Conservation (phyloP, 2,888 invertebrate genomes). For the Callyntrura guangdongensis region DNA sequence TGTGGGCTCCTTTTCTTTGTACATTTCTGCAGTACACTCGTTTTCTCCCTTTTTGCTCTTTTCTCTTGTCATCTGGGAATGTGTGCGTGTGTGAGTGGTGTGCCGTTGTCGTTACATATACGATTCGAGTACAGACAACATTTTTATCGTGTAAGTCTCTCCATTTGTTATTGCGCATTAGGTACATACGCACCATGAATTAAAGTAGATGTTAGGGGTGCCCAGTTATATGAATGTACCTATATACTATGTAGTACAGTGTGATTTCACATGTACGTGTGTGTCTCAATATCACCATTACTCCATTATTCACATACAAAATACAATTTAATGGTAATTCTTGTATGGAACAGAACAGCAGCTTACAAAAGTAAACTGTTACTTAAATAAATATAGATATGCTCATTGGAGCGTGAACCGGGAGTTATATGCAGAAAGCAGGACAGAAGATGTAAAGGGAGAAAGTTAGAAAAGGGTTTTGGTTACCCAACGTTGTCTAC, state of each 20-base stretch:
- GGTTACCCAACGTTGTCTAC: neutral
- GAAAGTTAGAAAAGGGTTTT: neutral
- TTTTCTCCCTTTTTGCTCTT: slow-evolving; percentile 42
- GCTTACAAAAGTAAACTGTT: slow-evolving; percentile 6
- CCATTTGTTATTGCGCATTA: neutral
- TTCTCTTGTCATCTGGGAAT: neutral
- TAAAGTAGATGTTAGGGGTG: neutral
- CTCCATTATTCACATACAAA: slow-evolving; percentile 19
- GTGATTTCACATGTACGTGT: neutral
- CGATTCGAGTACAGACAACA: neutral
- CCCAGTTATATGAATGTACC: neutral
- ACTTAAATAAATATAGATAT: neutral
- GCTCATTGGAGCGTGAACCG: neutral
- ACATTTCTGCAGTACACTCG: slow-evolving; percentile 21
- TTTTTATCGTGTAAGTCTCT: no score
- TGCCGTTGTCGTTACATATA: no score
- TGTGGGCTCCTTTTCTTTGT: slow-evolving; percentile 25
- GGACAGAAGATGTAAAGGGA: neutral
- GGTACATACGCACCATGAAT: neutral
- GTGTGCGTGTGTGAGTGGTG: neutral
- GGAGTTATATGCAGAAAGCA: neutral
- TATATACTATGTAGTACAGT: neutral
- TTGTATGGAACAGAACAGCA: neutral
- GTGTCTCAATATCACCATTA: neutral
- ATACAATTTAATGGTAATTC: slow-evolving; percentile 57